Conservation (phyloP, 2,797 vertebrate genomes). For the Apogon talboti region DNA sequence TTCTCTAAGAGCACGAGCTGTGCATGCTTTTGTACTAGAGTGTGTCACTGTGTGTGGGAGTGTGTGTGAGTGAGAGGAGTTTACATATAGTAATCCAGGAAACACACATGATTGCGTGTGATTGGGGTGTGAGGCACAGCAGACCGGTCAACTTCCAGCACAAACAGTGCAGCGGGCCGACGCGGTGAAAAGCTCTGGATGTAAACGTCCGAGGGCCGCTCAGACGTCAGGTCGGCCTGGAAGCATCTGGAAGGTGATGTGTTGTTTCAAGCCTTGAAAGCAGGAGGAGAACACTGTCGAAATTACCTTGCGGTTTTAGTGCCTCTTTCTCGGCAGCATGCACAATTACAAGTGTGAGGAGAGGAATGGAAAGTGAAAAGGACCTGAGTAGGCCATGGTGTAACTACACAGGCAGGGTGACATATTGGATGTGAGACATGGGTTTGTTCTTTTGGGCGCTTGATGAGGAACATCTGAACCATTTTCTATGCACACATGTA, state of each 20-base stretch:
- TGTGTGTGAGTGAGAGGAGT: constrained; percentile 58
- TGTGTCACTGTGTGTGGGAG: constrained; percentile 44
- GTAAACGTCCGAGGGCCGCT: constrained; percentile 56
- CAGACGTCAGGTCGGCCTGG: constrained; percentile 53
- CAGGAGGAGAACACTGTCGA: constrained; percentile 57
- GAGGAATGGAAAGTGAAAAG: constrained; percentile 74
- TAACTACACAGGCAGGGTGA: constrained; percentile 62
- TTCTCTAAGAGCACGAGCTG: constrained; percentile 12
- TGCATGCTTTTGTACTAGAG: constrained; percentile 25
- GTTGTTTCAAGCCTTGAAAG: constrained; percentile 76
- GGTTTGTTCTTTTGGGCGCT: constrained; percentile 48
- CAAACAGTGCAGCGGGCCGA: constrained; percentile 59
- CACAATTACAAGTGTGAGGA: constrained; percentile 71
- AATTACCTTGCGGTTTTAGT: constrained; percentile 71
- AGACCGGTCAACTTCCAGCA: constrained; percentile 68
- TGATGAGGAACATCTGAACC: constrained; percentile 71
- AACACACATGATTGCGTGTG: constrained; percentile 70
- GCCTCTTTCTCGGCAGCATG: constrained; percentile 64
- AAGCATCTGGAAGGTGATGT: constrained; percentile 73
- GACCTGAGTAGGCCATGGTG: constrained; percentile 56
- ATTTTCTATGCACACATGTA: constrained; percentile 10
- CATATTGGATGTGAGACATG: constrained; percentile 66
- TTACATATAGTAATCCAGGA: constrained; percentile 70
- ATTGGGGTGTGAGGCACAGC: constrained; percentile 67
- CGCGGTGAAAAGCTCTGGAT: constrained; percentile 30